Percentiles rank a stretch among this genome's conserved stretches.
phyloP scores from a whole-genome alignment of 2,113 vertebrate species.

The Phoxinus phoxinus region DNA sequence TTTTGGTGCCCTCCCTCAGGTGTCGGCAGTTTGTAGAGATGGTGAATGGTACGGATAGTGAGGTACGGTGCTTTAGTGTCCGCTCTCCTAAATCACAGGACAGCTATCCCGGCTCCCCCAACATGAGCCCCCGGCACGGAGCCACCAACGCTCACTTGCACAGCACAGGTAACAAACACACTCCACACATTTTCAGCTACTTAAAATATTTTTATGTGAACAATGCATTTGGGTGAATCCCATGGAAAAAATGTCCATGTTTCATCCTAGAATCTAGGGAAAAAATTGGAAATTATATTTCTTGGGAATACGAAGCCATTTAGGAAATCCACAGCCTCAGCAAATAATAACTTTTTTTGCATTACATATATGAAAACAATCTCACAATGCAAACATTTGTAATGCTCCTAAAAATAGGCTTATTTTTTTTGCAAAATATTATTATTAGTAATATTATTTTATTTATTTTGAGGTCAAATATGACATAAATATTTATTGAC shows the following conservation, averaged over 20 bases:
- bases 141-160: conserved; percentile 87
- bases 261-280: not conserved
- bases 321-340: too few species aligned
- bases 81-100: conserved; percentile 96
- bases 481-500: not conserved
- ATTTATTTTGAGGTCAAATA: not conserved
- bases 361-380: not conserved
- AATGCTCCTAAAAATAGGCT: not conserved
- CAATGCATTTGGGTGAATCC: not conserved
- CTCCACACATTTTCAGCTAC: not conserved
- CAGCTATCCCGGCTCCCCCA: conserved; percentile 92
- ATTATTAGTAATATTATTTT: not conserved
- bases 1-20: conserved; percentile 12
- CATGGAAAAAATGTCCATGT: not conserved
- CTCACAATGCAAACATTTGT: not conserved
- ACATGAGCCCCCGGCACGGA: conserved; percentile 89
- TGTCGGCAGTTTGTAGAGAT: conserved; percentile 99
- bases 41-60: conserved; percentile 98
- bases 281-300: not conserved
- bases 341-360: not conserved
- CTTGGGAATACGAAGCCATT: too few species aligned
- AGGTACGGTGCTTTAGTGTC: conserved; percentile 89
- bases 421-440: not conserved
- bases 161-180: conserved; percentile 78
- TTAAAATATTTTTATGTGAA: not conserved